phyloP scores from a whole-genome alignment of 2,797 vertebrate species.

The Pipistrellus nathusii region DNA sequence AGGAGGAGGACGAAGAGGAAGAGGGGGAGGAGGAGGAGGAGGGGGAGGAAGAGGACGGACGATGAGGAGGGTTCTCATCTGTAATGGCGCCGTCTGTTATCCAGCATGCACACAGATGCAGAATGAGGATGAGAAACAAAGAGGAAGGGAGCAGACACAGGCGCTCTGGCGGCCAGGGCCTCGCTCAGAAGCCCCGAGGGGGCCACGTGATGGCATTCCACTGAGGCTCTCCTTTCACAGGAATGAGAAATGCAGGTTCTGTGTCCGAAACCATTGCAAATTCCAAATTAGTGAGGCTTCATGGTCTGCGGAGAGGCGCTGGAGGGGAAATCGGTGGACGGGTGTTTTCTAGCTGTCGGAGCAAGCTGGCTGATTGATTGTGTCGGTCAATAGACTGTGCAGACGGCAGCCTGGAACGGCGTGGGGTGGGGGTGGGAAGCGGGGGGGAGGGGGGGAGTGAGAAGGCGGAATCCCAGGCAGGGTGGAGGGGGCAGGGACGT shows the following conservation, averaged over 20 bases:
- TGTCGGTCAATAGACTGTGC: constrained; percentile 66
- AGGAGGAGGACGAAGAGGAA: no score
- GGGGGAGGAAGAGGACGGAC: no score
- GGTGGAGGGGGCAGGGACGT: rapidly evolving
- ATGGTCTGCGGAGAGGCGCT: constrained; percentile 61
- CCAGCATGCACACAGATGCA: background rate
- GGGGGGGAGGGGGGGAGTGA: no score
- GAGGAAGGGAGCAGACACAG: background rate
- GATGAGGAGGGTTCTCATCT: no score
- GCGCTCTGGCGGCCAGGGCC: background rate
- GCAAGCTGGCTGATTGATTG: constrained; percentile 75
- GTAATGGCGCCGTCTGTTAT: background rate
- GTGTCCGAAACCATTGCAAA: constrained; percentile 78
- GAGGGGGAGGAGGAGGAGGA: no score
- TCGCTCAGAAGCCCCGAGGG: constrained; percentile 15
- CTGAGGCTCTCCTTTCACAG: background rate
- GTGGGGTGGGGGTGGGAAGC: background rate
- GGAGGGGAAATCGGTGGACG: constrained; percentile 74
- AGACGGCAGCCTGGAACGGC: constrained; percentile 21
- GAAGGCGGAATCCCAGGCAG: background rate
- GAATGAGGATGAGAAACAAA: background rate
- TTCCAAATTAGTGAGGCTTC: constrained; percentile 80
- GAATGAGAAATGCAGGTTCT: constrained; percentile 75
- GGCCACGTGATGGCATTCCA: constrained; percentile 31
- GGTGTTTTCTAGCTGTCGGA: constrained; percentile 76